These are phyloP conservation scores for Paelopatides confundens DNA, from an alignment of 53 echinoderm and acorn worm species.

Conservation along the genomic window DNA sequence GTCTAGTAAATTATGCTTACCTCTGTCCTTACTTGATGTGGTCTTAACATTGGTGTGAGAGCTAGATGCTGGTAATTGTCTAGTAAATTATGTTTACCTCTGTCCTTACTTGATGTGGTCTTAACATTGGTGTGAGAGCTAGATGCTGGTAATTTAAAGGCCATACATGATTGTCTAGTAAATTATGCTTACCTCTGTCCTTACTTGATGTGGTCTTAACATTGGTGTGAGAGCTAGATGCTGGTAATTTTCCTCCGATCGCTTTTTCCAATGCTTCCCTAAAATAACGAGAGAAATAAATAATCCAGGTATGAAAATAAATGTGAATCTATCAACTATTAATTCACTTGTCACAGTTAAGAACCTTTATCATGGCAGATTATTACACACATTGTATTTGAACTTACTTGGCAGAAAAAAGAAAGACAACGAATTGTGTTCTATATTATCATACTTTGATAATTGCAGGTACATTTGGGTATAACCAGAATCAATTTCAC, in stretches of 20 bases:
- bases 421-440: too few relatives aligned
- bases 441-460: too few relatives aligned
- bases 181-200: conserved; percentile 6
- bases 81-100: too few relatives aligned
- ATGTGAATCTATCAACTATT: too few relatives aligned
- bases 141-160: conserved; percentile 15
- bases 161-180: background rate
- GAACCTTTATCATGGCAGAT: too few relatives aligned
- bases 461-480: too few relatives aligned
- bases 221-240: conserved; percentile 16
- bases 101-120: conserved; percentile 26
- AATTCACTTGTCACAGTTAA: too few relatives aligned
- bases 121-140: conserved; percentile 16
- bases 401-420: too few relatives aligned
- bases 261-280: conserved; percentile 84
- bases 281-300: background rate
- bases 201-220: conserved; percentile 24
- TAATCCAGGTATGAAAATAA: too few relatives aligned
- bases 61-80: conserved; percentile 7
- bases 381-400: too few relatives aligned
- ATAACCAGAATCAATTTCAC: too few relatives aligned
- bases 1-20: too few relatives aligned
- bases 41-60: conserved; percentile 29
- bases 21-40: conserved; percentile 4
- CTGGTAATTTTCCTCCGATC: conserved; percentile 47